Evolutionary conservation across 2,888 invertebrate genomes (phyloP).

Genomic region (Bursaphelenchus okinawaensis): DNA sequence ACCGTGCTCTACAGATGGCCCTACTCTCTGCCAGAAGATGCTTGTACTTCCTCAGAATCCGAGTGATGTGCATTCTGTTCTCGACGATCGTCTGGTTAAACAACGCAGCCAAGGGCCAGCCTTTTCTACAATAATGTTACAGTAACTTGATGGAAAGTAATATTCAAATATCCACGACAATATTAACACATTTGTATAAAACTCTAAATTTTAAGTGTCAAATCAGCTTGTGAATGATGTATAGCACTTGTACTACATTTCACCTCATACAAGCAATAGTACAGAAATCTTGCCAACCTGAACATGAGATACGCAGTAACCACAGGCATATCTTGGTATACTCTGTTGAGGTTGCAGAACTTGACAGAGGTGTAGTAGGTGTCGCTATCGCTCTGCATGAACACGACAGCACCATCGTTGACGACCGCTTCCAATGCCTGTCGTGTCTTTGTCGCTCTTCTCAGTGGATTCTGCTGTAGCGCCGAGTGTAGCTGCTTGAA

Average conservation of each 20-base stretch:
- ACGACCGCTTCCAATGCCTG: neutral
- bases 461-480: neutral
- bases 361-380: constrained; percentile 1
- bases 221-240: too few relatives aligned
- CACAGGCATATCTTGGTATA: constrained; percentile 11
- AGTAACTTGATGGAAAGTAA: too few relatives aligned
- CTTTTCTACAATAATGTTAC: neutral
- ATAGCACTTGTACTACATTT: too few relatives aligned
- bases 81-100: constrained; percentile 4
- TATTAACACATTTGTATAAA: too few relatives aligned
- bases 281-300: too few relatives aligned
- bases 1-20: neutral
- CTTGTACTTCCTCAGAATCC: constrained; percentile 7
- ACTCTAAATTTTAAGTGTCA: too few relatives aligned
- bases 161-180: too few relatives aligned
- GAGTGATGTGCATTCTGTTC: constrained; percentile 1
- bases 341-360: constrained; percentile 3
- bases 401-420: neutral
- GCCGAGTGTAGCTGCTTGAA: neutral
- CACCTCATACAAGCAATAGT: too few relatives aligned
- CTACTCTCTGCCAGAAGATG: neutral
- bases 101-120: neutral
- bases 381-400: constrained; percentile 6
- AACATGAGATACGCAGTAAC: constrained; percentile 1
- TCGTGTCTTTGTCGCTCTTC: neutral